Evolutionary conservation across 2,113 vertebrate genomes (phyloP).

Genomic region (Prionailurus bengalensis): DNA sequence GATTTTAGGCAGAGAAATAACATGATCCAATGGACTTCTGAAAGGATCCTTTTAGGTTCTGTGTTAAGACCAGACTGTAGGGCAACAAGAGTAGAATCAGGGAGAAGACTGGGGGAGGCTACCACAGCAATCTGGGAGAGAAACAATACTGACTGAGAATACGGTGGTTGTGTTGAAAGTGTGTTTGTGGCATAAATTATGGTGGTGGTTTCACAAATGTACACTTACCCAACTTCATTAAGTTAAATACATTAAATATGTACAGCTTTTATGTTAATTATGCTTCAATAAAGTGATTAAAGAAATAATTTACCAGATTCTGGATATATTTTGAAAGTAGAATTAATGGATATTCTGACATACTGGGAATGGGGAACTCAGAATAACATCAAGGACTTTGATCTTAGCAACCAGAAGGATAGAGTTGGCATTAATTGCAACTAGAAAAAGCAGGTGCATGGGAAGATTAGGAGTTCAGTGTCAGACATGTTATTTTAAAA

Average conservation of each 20-base stretch:
- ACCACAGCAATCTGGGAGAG: neutral
- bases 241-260: neutral
- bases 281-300: neutral
- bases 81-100: neutral
- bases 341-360: neutral
- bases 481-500: conserved; percentile 12
- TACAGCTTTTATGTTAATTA: neutral
- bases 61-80: neutral
- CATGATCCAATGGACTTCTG: neutral
- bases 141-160: neutral
- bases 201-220: neutral
- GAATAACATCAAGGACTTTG: neutral
- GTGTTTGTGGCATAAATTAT: conserved; percentile 14
- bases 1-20: neutral
- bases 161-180: neutral
- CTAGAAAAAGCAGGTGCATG: neutral
- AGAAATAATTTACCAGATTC: neutral
- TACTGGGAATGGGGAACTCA: neutral
- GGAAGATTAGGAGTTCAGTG: conserved; percentile 28
- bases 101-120: neutral
- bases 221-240: conserved; percentile 22
- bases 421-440: neutral
- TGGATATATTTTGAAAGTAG: neutral
- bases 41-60: neutral
- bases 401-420: neutral